Evolutionary conservation across 2,113 vertebrate genomes (phyloP).

Genomic region (Poeciliopsis prolifica): DNA sequence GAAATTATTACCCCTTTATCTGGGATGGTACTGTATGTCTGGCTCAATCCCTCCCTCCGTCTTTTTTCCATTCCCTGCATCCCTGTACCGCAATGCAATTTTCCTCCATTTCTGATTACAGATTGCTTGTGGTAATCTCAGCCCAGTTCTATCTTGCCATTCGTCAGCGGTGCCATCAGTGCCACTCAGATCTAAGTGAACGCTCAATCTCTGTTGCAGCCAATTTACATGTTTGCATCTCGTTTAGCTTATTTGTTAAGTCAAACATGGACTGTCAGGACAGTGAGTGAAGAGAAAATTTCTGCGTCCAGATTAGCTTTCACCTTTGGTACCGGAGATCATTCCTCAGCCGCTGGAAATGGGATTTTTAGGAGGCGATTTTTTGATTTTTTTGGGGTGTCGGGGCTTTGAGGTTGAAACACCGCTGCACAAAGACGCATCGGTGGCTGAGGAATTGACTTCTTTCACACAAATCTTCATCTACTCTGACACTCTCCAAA

Average conservation of each 20-base stretch:
- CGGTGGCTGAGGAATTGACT: background rate
- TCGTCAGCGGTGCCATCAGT: constrained; percentile 67
- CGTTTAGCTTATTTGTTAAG: constrained; percentile 45
- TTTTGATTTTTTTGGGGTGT: background rate
- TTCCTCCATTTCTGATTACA: constrained; percentile 66
- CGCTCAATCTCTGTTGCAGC: constrained; percentile 38
- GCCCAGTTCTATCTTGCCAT: constrained; percentile 59
- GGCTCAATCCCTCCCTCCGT: constrained; percentile 20
- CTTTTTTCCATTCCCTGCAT: constrained; percentile 16
- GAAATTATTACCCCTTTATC: constrained; percentile 39
- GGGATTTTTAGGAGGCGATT: constrained; percentile 21
- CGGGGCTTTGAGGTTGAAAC: constrained; percentile 18
- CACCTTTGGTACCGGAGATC: constrained; percentile 61
- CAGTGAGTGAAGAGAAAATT: constrained; percentile 24
- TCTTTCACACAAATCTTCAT: constrained; percentile 1
- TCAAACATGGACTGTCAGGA: constrained; percentile 25
- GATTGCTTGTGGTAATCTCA: constrained; percentile 53
- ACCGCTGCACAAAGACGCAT: too few species aligned
- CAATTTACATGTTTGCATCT: constrained; percentile 72
- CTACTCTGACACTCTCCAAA: background rate
- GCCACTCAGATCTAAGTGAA: constrained; percentile 69
- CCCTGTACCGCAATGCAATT: constrained; percentile 47
- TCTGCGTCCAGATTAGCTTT: constrained; percentile 62
- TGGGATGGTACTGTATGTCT: constrained; percentile 25
- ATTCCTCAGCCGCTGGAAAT: constrained; percentile 49